These are phyloP conservation scores for Cotesia chilonis DNA, from an alignment of 1,140 invertebrate genomes.

Conservation along the genomic window DNA sequence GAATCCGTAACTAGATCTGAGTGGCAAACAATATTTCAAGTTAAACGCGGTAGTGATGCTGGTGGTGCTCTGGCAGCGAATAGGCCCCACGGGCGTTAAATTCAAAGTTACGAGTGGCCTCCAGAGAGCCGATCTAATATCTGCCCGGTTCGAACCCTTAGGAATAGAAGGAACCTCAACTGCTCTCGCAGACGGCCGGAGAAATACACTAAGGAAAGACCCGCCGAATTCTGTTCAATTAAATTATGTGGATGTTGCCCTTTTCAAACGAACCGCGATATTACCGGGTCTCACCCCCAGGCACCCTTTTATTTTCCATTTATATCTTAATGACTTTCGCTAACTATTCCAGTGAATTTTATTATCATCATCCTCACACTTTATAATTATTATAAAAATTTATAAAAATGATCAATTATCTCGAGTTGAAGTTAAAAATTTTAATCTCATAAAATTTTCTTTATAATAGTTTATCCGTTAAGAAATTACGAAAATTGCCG, in stretches of 20 bases:
- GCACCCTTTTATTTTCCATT: background rate
- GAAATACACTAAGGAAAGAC: too few species aligned
- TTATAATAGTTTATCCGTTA: too few species aligned
- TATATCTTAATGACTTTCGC: too few species aligned
- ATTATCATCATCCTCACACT: too few species aligned
- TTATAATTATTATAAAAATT: too few species aligned
- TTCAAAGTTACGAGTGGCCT: conserved; percentile 3
- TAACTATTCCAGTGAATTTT: too few species aligned
- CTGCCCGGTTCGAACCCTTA: background rate
- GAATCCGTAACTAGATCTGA: too few species aligned
- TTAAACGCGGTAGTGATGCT: background rate
- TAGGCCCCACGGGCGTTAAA: background rate
- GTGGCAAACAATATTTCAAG: background rate
- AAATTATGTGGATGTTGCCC: conserved; percentile 14
- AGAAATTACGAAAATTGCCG: too few species aligned
- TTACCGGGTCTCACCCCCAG: conserved; percentile 11
- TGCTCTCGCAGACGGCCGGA: background rate
- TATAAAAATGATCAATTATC: too few species aligned
- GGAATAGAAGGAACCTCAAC: background rate
- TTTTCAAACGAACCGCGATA: conserved; percentile 25
- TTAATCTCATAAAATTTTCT: too few species aligned
- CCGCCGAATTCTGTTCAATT: conserved; percentile 1
- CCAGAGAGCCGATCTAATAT: conserved; percentile 2
- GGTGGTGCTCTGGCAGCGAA: background rate
- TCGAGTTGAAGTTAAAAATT: too few species aligned